These are phyloP conservation scores for Nothobranchius kuhntae DNA, from an alignment of 2,113 vertebrate genomes.

Conservation along the genomic window DNA sequence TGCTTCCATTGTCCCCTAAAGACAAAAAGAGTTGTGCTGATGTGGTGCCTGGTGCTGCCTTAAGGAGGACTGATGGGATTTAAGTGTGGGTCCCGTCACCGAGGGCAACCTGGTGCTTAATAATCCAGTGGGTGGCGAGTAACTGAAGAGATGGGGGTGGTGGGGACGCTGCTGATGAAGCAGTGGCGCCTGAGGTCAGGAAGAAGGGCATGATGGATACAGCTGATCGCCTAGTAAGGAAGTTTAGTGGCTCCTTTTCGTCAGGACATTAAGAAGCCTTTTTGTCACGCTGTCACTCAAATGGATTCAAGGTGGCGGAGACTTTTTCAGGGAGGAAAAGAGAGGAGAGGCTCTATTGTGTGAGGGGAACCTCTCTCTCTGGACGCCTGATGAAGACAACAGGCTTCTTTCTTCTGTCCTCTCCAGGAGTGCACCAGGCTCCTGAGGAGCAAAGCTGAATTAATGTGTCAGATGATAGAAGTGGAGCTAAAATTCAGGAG, in stretches of 20 bases:
- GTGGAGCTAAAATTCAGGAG: constrained; percentile 7
- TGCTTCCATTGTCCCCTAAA: constrained; percentile 61
- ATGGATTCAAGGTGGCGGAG: constrained; percentile 69
- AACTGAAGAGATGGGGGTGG: constrained; percentile 25
- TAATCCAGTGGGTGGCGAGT: constrained; percentile 58
- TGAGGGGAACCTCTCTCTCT: constrained; percentile 50
- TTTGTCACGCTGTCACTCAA: constrained; percentile 90
- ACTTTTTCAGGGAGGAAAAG: constrained; percentile 61
- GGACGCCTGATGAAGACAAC: constrained; percentile 62
- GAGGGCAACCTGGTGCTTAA: constrained; percentile 75
- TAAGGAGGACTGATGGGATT: constrained; percentile 70
- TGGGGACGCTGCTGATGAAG: constrained; percentile 81
- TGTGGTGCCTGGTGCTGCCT: constrained; percentile 48
- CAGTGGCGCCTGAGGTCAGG: constrained; percentile 86
- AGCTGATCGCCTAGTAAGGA: constrained; percentile 88
- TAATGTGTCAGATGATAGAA: constrained; percentile 45
- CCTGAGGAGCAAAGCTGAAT: constrained; percentile 54
- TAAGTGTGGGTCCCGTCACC: constrained; percentile 72
- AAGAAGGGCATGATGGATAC: constrained; percentile 91
- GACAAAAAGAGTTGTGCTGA: constrained; percentile 72
- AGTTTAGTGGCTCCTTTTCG: constrained; percentile 83
- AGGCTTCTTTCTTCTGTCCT: constrained; percentile 62
- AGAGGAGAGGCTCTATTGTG: constrained; percentile 68
- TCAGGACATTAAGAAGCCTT: constrained; percentile 82
- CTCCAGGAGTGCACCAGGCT: constrained; percentile 36